Evolutionary conservation across 2,113 vertebrate genomes (phyloP).

Genomic region (Sclerurus mexicanus): DNA sequence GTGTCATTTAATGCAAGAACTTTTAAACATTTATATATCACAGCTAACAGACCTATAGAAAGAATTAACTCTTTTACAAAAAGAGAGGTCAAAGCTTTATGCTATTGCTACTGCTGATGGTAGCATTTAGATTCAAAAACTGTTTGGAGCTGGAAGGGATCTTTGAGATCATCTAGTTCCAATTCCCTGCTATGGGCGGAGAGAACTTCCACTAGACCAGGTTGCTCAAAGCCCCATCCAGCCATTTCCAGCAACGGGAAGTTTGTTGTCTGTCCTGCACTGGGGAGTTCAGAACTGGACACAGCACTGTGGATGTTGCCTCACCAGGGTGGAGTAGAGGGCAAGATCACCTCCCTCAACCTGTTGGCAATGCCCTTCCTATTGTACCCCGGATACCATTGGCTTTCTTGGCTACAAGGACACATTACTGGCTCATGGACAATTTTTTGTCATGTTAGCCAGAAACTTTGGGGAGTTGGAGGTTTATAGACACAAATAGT

Average conservation of each 20-base stretch:
- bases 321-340: not conserved
- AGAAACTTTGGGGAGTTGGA: not conserved
- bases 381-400: not conserved
- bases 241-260: not conserved
- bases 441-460: not conserved
- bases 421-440: not conserved
- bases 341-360: not conserved
- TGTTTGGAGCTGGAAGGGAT: not conserved
- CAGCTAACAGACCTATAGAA: not conserved
- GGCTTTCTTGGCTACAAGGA: not conserved
- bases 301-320: not conserved
- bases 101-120: not conserved
- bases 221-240: not conserved
- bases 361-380: no score
- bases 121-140: not conserved
- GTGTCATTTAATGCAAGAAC: not conserved
- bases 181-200: not conserved
- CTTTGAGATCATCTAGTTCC: not conserved
- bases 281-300: not conserved
- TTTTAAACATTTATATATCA: not conserved
- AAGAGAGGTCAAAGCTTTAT: not conserved
- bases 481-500: not conserved
- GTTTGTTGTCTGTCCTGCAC: not conserved
- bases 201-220: not conserved
- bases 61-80: not conserved